These are phyloP conservation scores for Astatoreochromis straeleni DNA, from an alignment of 2,113 vertebrate genomes.

Conservation along the genomic window DNA sequence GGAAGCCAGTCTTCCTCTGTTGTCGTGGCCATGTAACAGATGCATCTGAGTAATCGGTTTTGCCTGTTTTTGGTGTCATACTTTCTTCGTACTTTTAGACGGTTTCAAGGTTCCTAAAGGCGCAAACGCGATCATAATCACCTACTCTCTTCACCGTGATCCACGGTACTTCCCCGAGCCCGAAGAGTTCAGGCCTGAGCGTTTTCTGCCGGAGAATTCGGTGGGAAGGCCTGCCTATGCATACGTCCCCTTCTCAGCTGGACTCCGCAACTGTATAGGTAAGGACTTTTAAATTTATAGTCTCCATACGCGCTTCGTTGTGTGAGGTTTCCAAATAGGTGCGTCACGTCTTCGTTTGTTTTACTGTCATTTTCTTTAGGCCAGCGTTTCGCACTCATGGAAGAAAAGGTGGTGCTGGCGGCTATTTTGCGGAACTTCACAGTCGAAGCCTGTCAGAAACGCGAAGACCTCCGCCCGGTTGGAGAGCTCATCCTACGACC, in stretches of 20 bases:
- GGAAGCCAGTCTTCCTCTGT: not conserved
- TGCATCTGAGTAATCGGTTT: not conserved
- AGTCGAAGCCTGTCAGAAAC: constrained; percentile 78
- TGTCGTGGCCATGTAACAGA: not conserved
- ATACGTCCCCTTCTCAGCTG: constrained; percentile 92
- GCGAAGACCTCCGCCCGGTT: constrained; percentile 74
- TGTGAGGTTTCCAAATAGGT: not conserved
- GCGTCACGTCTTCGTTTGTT: not conserved
- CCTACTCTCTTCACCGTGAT: constrained; percentile 85
- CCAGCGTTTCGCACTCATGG: constrained; percentile 89
- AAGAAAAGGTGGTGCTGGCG: constrained; percentile 86
- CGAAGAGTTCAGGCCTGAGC: constrained; percentile 86
- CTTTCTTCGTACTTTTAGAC: constrained; percentile 45
- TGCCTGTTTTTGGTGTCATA: not conserved
- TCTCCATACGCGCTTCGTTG: not conserved
- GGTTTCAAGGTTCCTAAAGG: constrained; percentile 79
- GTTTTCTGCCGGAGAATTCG: constrained; percentile 82
- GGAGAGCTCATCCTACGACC: constrained; percentile 89
- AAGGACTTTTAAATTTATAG: constrained; percentile 11
- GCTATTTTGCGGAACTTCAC: constrained; percentile 79
- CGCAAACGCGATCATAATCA: constrained; percentile 68
- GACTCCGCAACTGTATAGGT: constrained; percentile 95
- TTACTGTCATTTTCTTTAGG: constrained; percentile 58
- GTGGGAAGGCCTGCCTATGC: constrained; percentile 79
- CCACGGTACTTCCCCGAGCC: constrained; percentile 82